Evolutionary conservation across 2,888 invertebrate genomes (phyloP).

Genomic region (Mythimna albipuncta): DNA sequence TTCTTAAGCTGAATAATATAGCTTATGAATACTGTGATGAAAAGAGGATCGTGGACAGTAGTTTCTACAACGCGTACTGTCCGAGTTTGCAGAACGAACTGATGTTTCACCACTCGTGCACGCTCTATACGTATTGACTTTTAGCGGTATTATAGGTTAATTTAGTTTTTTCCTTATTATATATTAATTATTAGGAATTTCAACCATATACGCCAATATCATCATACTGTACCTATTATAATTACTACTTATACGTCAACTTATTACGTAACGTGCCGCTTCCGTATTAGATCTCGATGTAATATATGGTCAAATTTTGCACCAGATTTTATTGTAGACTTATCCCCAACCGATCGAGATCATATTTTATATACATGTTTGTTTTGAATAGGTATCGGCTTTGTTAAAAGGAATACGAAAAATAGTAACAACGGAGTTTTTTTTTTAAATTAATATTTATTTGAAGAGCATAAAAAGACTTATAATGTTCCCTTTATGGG

Average conservation of each 20-base stretch:
- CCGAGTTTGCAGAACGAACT: slow-evolving; percentile 21
- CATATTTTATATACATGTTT: too few relatives aligned
- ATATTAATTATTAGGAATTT: background rate
- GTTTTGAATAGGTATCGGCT: too few relatives aligned
- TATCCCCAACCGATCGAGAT: too few relatives aligned
- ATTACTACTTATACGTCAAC: background rate
- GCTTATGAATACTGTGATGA: background rate
- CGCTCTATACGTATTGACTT: slow-evolving; percentile 29
- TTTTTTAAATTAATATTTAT: too few relatives aligned
- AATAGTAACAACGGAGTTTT: too few relatives aligned
- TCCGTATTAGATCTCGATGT: too few relatives aligned
- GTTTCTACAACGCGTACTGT: background rate
- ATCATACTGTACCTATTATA: background rate
- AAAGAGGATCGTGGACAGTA: background rate
- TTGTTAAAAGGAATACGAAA: too few relatives aligned
- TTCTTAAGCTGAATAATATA: slow-evolving; percentile 17
- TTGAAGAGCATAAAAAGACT: too few relatives aligned
- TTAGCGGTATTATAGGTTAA: background rate
- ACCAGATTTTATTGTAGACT: too few relatives aligned
- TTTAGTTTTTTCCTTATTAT: background rate
- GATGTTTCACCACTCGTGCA: background rate
- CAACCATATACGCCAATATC: background rate
- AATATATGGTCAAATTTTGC: too few relatives aligned
- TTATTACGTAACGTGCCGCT: background rate
- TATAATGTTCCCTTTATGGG: too few relatives aligned